phyloP scores from a whole-genome alignment of 2,797 vertebrate species.

The Xenentodon cancila region DNA sequence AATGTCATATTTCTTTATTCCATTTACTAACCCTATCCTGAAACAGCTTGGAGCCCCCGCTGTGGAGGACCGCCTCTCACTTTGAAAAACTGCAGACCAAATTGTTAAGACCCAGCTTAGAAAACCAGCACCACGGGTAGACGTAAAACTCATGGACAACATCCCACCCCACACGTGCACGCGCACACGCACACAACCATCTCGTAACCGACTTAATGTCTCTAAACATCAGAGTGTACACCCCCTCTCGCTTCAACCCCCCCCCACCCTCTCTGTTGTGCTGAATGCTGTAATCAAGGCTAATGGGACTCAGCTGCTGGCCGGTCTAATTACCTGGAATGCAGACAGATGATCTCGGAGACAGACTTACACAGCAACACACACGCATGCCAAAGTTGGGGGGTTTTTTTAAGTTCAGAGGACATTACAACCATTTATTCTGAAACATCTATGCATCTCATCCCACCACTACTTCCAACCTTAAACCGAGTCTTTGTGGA shows the following conservation, averaged over 20 bases:
- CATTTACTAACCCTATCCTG: neutral
- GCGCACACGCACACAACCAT: conserved; percentile 33
- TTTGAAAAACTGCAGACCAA: conserved; percentile 1
- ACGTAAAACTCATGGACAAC: conserved; percentile 8
- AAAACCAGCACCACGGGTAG: conserved; percentile 1
- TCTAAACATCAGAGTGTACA: conserved; percentile 18
- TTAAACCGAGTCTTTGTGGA: conserved; percentile 4
- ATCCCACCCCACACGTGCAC: conserved; percentile 29
- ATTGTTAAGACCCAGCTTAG: neutral
- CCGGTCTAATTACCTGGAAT: conserved; percentile 82
- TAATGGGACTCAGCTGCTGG: conserved; percentile 84
- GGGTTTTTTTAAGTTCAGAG: conserved; percentile 11
- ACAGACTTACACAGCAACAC: conserved; percentile 47
- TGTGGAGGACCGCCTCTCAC: neutral
- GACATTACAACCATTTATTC: conserved; percentile 1
- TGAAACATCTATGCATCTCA: neutral
- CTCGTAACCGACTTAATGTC: conserved; percentile 20
- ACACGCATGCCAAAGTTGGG: conserved; percentile 5
- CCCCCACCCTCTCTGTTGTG: conserved; percentile 30
- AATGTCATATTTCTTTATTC: neutral
- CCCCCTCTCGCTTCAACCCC: conserved; percentile 3
- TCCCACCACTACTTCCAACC: neutral
- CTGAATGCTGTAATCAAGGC: conserved; percentile 77
- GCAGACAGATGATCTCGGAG: conserved; percentile 71
- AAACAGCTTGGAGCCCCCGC: neutral